Conservation (phyloP, 2,113 vertebrate species). For the Andinoacara biseriatus region DNA sequence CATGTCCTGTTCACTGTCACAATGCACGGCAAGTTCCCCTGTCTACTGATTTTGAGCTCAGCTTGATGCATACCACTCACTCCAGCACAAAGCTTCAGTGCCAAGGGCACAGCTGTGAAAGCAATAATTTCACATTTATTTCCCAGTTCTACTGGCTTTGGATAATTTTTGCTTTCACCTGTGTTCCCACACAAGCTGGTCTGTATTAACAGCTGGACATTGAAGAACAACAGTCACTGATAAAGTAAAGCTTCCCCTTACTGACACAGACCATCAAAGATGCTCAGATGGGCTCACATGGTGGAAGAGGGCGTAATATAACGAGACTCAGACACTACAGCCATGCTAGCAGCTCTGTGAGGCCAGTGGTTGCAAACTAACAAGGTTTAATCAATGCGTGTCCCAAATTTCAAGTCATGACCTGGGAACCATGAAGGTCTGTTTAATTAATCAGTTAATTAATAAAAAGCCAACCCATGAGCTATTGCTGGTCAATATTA, state of each 20-base stretch:
- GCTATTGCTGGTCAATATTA: not conserved
- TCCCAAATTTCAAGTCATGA: not conserved
- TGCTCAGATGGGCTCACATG: not conserved
- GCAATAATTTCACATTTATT: slow-evolving; percentile 44
- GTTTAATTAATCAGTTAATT: not conserved
- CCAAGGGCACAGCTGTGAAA: slow-evolving; percentile 64
- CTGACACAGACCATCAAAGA: not conserved
- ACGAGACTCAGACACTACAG: not conserved
- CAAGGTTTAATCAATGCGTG: not conserved
- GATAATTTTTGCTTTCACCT: not conserved
- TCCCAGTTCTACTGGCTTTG: not conserved
- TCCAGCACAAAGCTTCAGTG: not conserved
- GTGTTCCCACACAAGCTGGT: not conserved
- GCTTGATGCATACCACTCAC: slow-evolving; percentile 12
- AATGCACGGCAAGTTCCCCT: not conserved
- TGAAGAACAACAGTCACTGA: not conserved
- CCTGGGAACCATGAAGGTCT: not conserved
- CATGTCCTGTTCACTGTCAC: slow-evolving; percentile 11
- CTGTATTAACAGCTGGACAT: not conserved
- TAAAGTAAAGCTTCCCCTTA: slow-evolving; percentile 4
- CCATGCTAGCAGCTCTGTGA: not conserved
- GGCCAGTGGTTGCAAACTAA: no score
- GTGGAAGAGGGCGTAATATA: not conserved
- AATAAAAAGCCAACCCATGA: not conserved
- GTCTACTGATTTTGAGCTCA: not conserved